Evolutionary conservation across 2,888 invertebrate species (phyloP), one percentile per base, ranked within the genome.

Genomic region (Camponotus fellah): DNA sequence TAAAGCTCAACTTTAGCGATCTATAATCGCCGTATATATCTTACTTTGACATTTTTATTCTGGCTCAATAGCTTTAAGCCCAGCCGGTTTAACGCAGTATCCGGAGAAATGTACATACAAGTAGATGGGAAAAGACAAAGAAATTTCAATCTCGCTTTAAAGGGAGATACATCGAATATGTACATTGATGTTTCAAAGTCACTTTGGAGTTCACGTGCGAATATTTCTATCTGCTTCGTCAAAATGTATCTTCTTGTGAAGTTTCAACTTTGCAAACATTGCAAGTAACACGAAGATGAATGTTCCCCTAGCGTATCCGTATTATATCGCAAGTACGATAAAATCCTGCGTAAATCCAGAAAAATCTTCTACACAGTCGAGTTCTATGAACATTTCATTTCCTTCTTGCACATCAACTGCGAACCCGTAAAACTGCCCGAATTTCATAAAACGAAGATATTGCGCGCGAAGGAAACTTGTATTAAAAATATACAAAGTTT

Each of bases 21-120:
- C 32, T 71, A 26, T 12, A 69, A 79, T 72, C 40, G 26, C 53
- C 12, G n/a, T 43, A 5, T 46, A 46, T 49, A 71, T 79, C 14
- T 21, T 60, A 46, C 34, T 79, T 60, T 46, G 72, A 79, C 60
- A 72, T 79, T 32, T 79, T 79, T 46, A 79, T 71, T 69, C 21
- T 10, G 10, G 34, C 71, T 62, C 46, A 80, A 72, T 37, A 6
- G 3, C 21, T 46, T 71, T 46, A 60, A 79, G 8, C 21, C 12
- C 21, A 46, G 21, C 12, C 49, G 17, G 8, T 49, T 49, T 0
- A 80, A 72, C 17, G 60, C 26, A 17, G 32, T 71, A 72, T 60
- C 60, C 21, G 46, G 21, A 9, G 17, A 56, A 21, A 21, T 71
- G n/a, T 62, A 12, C 3, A 26, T n/a, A n/a, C 8, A 37, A 34